Evolutionary conservation across 2,888 invertebrate species (phyloP), one percentile per base, ranked within the genome.

Genomic region (Meiosimyza decipiens): DNA sequence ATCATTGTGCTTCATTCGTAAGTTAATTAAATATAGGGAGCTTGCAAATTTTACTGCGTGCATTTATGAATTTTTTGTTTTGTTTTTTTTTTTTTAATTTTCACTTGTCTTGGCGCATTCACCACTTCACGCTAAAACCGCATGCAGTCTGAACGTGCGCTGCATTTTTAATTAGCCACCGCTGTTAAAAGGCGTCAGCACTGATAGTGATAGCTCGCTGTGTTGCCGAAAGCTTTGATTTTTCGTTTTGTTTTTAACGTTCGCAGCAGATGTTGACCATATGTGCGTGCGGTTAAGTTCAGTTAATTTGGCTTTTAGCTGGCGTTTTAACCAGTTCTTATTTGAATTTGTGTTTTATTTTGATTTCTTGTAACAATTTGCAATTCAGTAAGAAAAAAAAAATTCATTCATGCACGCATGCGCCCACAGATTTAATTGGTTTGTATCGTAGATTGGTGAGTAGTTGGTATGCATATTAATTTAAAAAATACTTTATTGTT

Each of bases 391-490:
- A 40, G 9, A 40, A 40, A 40, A 40, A 40, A 7, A 6, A 9
- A 40, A 9, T 40, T 9, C 40, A 40, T 40, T 40, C 40, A 40
- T 40, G 40, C 40, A 40, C 40, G 40, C 40, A 40, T 40, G 40
- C 40, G 40, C 40, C 40, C 40, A 40, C 40, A 40, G 40, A 40
- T 40, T 40, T 40, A 40, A 40, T 40, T 40, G 40, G 40, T 40
- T 40, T 40, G 40, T 40, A 40, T 40, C 40, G 40, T 40, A 40
- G 40, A 40, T 40, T 40, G 72, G 73, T 47, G 71, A 74, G 74
- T 81, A 78, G 82, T 77, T 70, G 74, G 80, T 81, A 81, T 72
- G 73, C 55, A 67, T 55, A 52, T 51, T 15, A 65, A 52, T 12
- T 9, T 49, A 11, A 28, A n/a, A 40, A 40, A 6, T 9, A 40